Evolutionary conservation across 2,113 vertebrate species (phyloP), one percentile per base, ranked within the genome.

Genomic region (Chloropsis hardwickii): DNA sequence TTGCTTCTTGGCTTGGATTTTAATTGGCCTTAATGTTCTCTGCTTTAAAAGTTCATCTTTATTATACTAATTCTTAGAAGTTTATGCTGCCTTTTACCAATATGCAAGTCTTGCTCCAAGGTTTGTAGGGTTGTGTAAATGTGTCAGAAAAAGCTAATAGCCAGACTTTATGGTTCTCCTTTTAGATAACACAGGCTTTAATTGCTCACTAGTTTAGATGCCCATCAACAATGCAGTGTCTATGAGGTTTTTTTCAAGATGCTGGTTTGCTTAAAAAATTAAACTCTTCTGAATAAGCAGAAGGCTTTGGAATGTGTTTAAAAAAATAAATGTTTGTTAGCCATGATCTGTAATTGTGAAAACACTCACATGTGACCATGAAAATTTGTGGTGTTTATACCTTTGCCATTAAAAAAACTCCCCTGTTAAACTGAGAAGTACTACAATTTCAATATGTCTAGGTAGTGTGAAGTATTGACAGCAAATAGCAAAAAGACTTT

Each of bases 191-290:
- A 57, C 24, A 86, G 60, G 11, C 27, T 90, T 87, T 87, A 86
- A 65, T 95, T 92, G 62, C 40, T 96, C 11, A 25, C 12, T 79
- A 73, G 47, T 67, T 92, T 90, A 72, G 86, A 92, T 92, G 76
- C 64, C 88, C 71, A 48, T 91, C 64, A 93, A 40, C 70, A 94
- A 51, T 81, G 90, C 54, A 80, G 62, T 95, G 90, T 40, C 51
- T 95, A 37, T 86, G 81, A 90, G 79, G 4, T 69, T 94, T 88
- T 74, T 91, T 92, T 83, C 53, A 56, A 86, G 61, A 86, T 95
- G 88, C 53, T 78, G 40, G 15, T 91, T 94, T 89, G 18, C 70
- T 80, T 95, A 78, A 70, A 71, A 85, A 86, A 28, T 23, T 51
- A 24, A 86, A 58, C 16, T 74, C 72, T 72, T 88, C 62, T 83